Percentiles rank a stretch among this genome's conserved stretches.
phyloP scores from a whole-genome alignment of 2,797 vertebrate species.

The Eutrigla gurnardus region DNA sequence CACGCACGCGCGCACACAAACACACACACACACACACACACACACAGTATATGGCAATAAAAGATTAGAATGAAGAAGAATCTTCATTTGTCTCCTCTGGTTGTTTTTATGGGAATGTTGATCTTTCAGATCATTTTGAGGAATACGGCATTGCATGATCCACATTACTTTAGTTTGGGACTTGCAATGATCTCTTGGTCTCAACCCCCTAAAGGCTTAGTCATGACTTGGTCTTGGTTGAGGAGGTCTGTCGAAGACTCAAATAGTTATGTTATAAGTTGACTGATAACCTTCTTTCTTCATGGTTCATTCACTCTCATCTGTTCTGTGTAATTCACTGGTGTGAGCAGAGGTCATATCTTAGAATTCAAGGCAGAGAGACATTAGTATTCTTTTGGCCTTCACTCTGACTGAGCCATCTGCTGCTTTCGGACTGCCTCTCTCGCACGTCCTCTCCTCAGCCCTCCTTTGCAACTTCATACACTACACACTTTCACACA shows the following conservation, averaged over 20 bases:
- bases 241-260: background rate
- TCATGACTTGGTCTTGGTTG: too few relatives aligned
- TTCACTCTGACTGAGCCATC: slow-evolving; percentile 63
- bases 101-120: too few relatives aligned
- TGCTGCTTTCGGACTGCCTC: slow-evolving; percentile 57
- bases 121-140: too few relatives aligned
- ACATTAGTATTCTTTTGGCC: slow-evolving; percentile 68
- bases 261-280: slow-evolving; percentile 7
- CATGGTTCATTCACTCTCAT: slow-evolving; percentile 17
- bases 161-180: too few relatives aligned
- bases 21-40: too few relatives aligned
- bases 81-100: too few relatives aligned
- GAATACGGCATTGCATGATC: too few relatives aligned
- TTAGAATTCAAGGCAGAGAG: slow-evolving; percentile 65
- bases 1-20: too few relatives aligned
- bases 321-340: slow-evolving; percentile 47
- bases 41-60: too few relatives aligned
- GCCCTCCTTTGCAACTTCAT: slow-evolving; percentile 21
- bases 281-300: slow-evolving; percentile 14
- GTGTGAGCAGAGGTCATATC: slow-evolving; percentile 60
- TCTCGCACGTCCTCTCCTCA: slow-evolving; percentile 33
- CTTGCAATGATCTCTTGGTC: too few relatives aligned
- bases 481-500: background rate
- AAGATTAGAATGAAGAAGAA: too few relatives aligned
- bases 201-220: too few relatives aligned